Percentiles rank a stretch among this genome's conserved stretches.
Evolutionary conservation across 2,113 vertebrate genomes (phyloP).

Genomic region (Nycticebus coucang): DNA sequence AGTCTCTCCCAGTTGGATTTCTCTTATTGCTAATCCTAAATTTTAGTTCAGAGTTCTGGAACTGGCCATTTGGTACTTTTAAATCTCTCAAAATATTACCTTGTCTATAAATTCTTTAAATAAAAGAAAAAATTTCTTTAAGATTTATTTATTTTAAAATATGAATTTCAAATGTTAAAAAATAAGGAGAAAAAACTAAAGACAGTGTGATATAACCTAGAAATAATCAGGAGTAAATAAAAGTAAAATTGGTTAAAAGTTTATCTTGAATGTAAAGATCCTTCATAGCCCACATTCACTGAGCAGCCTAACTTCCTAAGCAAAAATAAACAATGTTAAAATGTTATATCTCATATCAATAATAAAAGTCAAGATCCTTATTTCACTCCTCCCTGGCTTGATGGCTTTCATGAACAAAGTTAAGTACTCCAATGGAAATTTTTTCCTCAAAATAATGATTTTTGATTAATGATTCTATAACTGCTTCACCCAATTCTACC

Average conservation of each 20-base stretch:
- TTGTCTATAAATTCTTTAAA: background rate
- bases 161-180: background rate
- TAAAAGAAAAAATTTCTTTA: background rate
- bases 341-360: background rate
- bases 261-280: background rate
- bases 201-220: background rate
- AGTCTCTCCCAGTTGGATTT: constrained; percentile 4
- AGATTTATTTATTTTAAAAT: background rate
- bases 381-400: background rate
- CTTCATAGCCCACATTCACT: background rate
- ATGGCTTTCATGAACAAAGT: constrained; percentile 12
- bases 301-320: background rate
- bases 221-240: constrained; percentile 41
- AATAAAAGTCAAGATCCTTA: background rate
- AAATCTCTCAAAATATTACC: constrained; percentile 14
- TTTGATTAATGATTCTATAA: background rate
- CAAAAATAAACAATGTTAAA: constrained; percentile 37
- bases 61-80: background rate
- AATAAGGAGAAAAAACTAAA: background rate
- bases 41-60: background rate
- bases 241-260: constrained; percentile 11
- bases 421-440: background rate
- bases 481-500: background rate
- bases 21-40: background rate
- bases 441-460: constrained; percentile 7